phyloP scores from a whole-genome alignment of 2,797 vertebrate genomes.

The Aplochiton taeniatus region DNA sequence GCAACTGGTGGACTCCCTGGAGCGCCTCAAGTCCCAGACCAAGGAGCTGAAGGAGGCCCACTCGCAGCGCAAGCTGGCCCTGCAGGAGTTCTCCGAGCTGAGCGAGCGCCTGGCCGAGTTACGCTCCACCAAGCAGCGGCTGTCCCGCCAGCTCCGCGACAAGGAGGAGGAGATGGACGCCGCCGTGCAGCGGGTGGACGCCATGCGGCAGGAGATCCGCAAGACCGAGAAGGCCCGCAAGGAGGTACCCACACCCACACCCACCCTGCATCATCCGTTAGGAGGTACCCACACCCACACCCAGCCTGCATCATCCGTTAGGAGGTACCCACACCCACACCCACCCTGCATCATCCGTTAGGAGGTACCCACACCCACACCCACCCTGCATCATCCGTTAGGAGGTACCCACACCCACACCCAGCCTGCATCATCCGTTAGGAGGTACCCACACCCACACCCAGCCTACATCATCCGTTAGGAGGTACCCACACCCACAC shows the following conservation, averaged over 20 bases:
- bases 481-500: too few species aligned
- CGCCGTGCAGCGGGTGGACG: conserved; percentile 86
- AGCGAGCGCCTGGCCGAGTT: conserved; percentile 89
- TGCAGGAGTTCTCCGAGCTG: conserved; percentile 91
- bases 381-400: too few species aligned
- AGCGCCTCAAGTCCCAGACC: conserved; percentile 86
- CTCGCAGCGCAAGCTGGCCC: conserved; percentile 88
- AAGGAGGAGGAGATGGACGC: conserved; percentile 91
- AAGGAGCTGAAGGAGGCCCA: conserved; percentile 94
- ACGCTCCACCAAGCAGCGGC: conserved; percentile 88
- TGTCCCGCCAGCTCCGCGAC: conserved; percentile 89
- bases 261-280: conserved; percentile 39
- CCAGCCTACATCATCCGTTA: too few species aligned
- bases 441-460: too few species aligned
- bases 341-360: conserved; percentile 39
- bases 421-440: too few species aligned
- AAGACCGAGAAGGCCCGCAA: conserved; percentile 89
- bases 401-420: too few species aligned
- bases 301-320: conserved; percentile 38
- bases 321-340: conserved; percentile 75
- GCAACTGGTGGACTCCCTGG: conserved; percentile 91
- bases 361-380: conserved; percentile 75
- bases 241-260: conserved; percentile 75
- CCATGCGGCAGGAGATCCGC: conserved; percentile 86
- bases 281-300: conserved; percentile 75